Percentiles rank a stretch among this genome's conserved stretches.
Evolutionary conservation across 2,797 vertebrate genomes (phyloP).

Genomic region (Clarias fuscus): DNA sequence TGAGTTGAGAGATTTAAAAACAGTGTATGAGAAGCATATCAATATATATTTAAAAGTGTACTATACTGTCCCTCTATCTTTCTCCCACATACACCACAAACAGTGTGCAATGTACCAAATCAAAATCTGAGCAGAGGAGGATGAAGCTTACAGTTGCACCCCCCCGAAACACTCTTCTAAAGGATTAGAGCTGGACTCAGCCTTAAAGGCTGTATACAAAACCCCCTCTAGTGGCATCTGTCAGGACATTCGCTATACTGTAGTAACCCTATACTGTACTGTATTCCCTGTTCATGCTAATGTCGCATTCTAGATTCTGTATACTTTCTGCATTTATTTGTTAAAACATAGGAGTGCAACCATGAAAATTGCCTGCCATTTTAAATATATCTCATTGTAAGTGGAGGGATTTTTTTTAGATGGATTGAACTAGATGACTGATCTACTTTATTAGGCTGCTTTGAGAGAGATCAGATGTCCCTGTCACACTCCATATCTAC

Average conservation of each 20-base stretch:
- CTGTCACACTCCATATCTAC: conserved; percentile 1
- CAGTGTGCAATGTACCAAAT: conserved; percentile 19
- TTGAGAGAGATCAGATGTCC: background rate
- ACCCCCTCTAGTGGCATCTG: conserved; percentile 60
- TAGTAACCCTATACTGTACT: conserved; percentile 1
- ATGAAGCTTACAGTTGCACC: conserved; percentile 33
- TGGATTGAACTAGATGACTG: background rate
- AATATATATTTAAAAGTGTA: background rate
- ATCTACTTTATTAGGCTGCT: background rate
- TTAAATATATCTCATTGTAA: background rate
- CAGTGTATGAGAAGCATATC: background rate
- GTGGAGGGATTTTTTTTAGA: background rate
- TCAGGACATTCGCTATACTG: conserved; percentile 40
- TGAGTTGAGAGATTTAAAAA: background rate
- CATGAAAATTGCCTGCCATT: background rate
- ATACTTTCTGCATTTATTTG: background rate
- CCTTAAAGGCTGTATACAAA: conserved; percentile 53
- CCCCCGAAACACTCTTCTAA: conserved; percentile 25
- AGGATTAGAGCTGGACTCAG: conserved; percentile 48
- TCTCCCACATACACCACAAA: background rate
- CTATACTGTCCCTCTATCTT: background rate
- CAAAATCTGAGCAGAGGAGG: conserved; percentile 21
- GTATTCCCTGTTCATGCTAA: conserved; percentile 32
- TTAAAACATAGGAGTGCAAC: background rate
- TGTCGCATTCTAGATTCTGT: background rate